Conservation (phyloP, 2,113 vertebrate genomes). For the Meleagris gallopavo region DNA sequence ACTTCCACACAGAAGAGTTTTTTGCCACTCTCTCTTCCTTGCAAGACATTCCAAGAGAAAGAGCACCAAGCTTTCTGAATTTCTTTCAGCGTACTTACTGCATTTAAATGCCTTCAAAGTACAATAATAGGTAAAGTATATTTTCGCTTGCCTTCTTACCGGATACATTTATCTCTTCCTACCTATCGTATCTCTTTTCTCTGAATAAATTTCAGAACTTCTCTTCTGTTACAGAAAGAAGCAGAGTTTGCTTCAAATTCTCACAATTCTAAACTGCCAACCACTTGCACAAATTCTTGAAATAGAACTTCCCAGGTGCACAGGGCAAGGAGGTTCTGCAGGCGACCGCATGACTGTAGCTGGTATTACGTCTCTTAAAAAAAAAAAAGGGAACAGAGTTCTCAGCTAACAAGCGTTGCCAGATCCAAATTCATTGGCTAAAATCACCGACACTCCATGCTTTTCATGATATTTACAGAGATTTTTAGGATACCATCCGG, state of each 20-base stretch:
- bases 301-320: neutral
- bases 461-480: neutral
- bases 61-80: neutral
- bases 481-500: neutral
- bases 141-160: conserved; percentile 14
- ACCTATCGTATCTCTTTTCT: neutral
- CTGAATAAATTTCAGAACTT: neutral
- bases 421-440: neutral
- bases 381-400: neutral
- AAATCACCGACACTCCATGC: neutral
- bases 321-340: neutral
- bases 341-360: neutral
- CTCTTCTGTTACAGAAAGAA: neutral
- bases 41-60: neutral
- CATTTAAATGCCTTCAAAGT: neutral
- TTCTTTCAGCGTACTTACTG: neutral
- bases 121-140: neutral
- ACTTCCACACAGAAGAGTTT: neutral
- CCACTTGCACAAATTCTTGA: neutral
- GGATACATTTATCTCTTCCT: neutral
- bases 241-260: neutral
- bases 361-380: neutral
- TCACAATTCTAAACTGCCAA: neutral
- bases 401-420: neutral
- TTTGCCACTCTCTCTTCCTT: neutral